phyloP scores from a whole-genome alignment of 2,888 invertebrate genomes.

The Hypena proboscidalis region DNA sequence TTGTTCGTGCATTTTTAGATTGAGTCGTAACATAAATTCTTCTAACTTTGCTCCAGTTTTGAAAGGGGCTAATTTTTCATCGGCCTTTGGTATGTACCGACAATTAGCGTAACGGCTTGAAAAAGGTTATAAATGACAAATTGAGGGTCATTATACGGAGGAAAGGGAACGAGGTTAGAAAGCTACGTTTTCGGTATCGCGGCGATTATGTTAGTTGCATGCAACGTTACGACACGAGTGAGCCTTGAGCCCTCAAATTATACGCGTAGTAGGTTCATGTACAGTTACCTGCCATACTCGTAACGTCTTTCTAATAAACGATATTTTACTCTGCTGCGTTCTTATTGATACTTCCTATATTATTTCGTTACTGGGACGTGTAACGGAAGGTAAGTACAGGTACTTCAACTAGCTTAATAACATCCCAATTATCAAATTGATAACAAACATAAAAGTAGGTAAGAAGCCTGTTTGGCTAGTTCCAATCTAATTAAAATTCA shows the following conservation, averaged over 20 bases:
- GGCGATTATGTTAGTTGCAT: conserved; percentile 51
- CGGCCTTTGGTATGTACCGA: neutral
- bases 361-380: no score
- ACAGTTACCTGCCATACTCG: conserved; percentile 66
- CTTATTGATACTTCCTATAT: no score
- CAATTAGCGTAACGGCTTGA: conserved; percentile 21
- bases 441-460: no score
- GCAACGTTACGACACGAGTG: conserved; percentile 66
- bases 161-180: conserved; percentile 74
- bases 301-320: conserved; percentile 54
- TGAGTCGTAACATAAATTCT: neutral
- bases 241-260: conserved; percentile 64
- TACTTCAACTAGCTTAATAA: no score
- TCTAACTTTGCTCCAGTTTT: neutral
- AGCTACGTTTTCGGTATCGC: conserved; percentile 61
- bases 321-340: conserved; percentile 38
- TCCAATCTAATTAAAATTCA: no score
- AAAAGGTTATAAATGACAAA: conserved; percentile 41
- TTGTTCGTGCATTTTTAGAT: conserved; percentile 5
- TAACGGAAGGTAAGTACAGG: no score
- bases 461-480: no score
- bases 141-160: conserved; percentile 43
- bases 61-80: neutral
- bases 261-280: conserved; percentile 43
- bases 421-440: no score